Base-by-base conservation (phyloP, 2,888 invertebrate genomes). In the Parapristionchus giblindavisi region DNA sequence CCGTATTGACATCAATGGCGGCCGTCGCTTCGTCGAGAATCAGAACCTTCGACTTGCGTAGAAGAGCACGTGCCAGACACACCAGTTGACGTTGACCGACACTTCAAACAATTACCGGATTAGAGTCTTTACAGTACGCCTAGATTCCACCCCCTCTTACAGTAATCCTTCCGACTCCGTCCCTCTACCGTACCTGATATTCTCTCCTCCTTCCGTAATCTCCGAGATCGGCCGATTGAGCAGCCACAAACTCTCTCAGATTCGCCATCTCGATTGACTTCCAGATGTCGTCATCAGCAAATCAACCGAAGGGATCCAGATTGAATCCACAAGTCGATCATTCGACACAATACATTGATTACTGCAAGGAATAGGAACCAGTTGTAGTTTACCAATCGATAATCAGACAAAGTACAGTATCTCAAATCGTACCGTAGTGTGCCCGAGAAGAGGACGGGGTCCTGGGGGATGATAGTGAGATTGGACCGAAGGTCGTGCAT, bases 131-230 rank as follows among this genome's bases (percentile, higher is more conserved):
- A 27, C 56, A 29, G 32, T n/a, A 17, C 4, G 32, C 3, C 38
- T 17, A 29, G 32, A 32, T 34, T 11, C 24, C 38, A 14, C 48
- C 61, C 24, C 38, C 21, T 38, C 40, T 3, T 11, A 60, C 14
- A 14, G 34, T 60, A 11, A 60, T 60, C 32, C 4, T 3, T 27
- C 52, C 52, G 1, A 52, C 27, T 2, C 27, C 14, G 27, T 5
- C 27, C 56, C 29, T 70, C 38, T 40, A 5, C 38, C 68, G 71
- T 66, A 89, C 88, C 90, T 90, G 75, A 91, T 86, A 90, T 96
- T 97, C 87, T 94, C 94, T 65, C 96, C 96, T 74, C 95, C 95
- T 89, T 97, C 96, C 3, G 93, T 90, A 73, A 96, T 92, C 89
- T 93, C 93, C 91, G 61, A 98, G 91, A 17, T 93, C 93, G 66